Base-by-base conservation (phyloP, 2,113 vertebrate genomes). In the Otus sunia region DNA sequence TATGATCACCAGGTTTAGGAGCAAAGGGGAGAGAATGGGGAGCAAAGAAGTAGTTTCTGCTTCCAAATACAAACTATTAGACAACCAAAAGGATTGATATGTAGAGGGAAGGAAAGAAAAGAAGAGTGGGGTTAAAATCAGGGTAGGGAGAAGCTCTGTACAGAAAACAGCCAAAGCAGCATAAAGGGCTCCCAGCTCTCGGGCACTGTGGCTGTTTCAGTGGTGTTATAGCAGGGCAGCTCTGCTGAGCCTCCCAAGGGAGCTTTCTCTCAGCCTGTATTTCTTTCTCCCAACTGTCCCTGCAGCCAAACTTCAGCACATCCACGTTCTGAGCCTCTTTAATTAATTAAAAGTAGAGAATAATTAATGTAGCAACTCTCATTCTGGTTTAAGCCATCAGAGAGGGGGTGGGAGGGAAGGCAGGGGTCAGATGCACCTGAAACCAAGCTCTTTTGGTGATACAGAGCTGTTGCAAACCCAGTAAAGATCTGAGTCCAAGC, bases 331-430 rank as follows among this genome's bases (percentile, higher is more conserved):
- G 45, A 87, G 45, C 14, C 62, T 76, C 86, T 78, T 71, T 78
- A 85, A 95, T 96, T 96, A 96, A 96, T 94, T 85, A 64, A 90
- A 69, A 90, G 25, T 53, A 76, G 58, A 64, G 21, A 88, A 96
- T 95, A 96, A 97, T 97, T 95, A 96, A 85, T 5, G 3, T 49
- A 79, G 58, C 86, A 58, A 63, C 77, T 91, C 66, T 73, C 67
- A 69, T 20, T 72, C 83, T 75, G 45, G 27, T 75, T 89, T 69
- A 86, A 69, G 56, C 60, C 43, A 12, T 64, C 34, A 32, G 85
- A 91, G 69, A 10, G 71, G 39, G 14, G 36, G 52, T 75, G 53
- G 68, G 41, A 79, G 50, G 34, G 47, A 27, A 45, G 34, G 29
- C 0, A 0, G 16, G 53, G 66, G 32, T 37, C 17, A 77, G 50